phyloP scores from a whole-genome alignment of 2,797 vertebrate species.

The Petrocephalus schoutedeni region DNA sequence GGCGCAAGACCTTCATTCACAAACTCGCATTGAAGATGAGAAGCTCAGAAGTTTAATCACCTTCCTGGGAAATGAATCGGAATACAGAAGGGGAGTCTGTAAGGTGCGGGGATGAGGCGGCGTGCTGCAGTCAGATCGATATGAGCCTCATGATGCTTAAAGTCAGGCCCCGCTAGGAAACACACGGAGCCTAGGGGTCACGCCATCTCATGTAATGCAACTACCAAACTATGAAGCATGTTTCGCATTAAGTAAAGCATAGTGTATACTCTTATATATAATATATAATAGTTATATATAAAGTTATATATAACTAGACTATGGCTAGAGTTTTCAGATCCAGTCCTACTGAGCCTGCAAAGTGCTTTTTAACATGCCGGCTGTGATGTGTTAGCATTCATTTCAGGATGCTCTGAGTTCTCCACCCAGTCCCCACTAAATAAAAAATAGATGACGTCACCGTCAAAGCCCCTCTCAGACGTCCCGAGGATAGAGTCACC shows the following conservation, averaged over 20 bases:
- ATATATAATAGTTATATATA: not conserved
- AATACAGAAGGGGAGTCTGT: not conserved
- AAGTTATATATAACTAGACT: not conserved
- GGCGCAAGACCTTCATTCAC: not conserved
- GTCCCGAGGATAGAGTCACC: not conserved
- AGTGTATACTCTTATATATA: not conserved
- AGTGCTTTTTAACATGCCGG: not conserved
- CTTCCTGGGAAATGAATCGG: not conserved
- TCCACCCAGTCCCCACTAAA: not conserved
- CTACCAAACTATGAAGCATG: not conserved
- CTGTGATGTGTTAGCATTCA: not conserved
- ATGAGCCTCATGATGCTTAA: not conserved
- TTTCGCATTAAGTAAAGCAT: not conserved
- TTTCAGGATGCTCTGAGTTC: not conserved
- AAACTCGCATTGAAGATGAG: not conserved
- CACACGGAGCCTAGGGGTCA: not conserved
- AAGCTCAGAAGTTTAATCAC: not conserved
- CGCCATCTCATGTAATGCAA: not conserved
- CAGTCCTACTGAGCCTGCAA: not conserved
- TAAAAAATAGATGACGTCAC: not conserved
- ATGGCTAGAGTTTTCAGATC: not conserved
- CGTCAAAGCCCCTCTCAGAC: slow-evolving; percentile 10
- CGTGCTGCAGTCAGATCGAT: not conserved
- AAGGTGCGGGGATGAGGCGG: not conserved
- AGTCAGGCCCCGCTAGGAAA: not conserved